Conservation (phyloP, 2,888 invertebrate genomes). For the Thecophora atra region DNA sequence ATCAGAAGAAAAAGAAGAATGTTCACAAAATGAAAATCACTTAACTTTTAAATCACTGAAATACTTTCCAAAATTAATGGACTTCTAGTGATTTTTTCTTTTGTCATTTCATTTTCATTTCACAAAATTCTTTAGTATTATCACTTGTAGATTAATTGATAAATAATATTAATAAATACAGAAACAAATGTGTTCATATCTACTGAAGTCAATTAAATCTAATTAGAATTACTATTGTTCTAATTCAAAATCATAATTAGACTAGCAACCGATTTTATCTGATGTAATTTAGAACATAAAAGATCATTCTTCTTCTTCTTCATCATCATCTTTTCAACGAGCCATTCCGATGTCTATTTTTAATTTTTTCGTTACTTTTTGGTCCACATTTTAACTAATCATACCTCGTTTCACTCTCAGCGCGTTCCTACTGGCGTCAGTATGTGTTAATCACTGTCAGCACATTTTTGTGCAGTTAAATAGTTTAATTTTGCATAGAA, state of each 20-base stretch:
- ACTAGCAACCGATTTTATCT: not conserved
- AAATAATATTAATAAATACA: no score
- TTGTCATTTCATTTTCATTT: not conserved
- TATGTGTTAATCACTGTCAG: conserved; percentile 20
- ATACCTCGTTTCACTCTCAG: not conserved
- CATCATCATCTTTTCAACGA: not conserved
- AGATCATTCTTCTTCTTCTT: not conserved
- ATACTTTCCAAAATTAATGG: not conserved
- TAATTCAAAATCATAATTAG: no score
- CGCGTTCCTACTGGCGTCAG: no score
- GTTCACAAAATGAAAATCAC: conserved; percentile 1
- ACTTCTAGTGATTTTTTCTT: not conserved
- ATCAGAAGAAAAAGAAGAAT: not conserved
- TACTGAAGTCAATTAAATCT: no score
- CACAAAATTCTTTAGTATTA: no score
- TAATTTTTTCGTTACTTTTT: conserved; percentile 8
- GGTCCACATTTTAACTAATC: not conserved
- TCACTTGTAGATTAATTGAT: no score
- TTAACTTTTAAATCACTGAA: not conserved
- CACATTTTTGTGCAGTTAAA: conserved; percentile 8
- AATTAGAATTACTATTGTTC: no score
- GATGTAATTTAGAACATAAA: not conserved
- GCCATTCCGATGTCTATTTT: conserved; percentile 2
- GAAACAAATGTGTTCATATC: no score
- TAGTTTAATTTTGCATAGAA: no score